These are phyloP conservation scores for Lutraria lutraria DNA, from an alignment of 2,888 invertebrate genomes.

Conservation along the genomic window DNA sequence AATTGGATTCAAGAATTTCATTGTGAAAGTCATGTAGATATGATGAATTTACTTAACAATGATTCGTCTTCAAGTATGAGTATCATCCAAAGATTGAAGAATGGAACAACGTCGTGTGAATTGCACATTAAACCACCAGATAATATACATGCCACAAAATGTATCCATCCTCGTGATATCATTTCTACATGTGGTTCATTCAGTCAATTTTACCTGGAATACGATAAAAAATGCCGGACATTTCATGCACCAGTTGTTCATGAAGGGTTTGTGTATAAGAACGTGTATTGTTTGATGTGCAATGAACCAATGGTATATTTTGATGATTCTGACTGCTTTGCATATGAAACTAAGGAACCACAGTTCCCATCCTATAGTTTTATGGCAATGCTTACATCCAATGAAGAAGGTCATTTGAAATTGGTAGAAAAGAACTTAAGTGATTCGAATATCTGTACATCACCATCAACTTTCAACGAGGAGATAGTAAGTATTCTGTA, in stretches of 20 bases:
- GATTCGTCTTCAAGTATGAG: background rate
- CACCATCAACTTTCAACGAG: background rate
- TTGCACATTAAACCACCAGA: background rate
- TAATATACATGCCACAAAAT: background rate
- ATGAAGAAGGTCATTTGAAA: background rate
- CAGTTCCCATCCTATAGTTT: background rate
- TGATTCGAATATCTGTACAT: background rate
- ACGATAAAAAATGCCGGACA: background rate
- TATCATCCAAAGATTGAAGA: background rate
- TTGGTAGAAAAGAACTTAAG: background rate
- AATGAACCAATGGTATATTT: background rate
- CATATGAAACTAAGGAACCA: no score
- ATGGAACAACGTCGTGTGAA: background rate
- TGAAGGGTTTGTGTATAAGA: background rate
- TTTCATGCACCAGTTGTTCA: background rate
- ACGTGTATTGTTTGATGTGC: background rate
- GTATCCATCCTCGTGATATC: background rate
- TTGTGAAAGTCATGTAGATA: background rate
- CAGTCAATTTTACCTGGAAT: background rate
- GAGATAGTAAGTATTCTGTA: background rate
- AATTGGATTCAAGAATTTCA: background rate
- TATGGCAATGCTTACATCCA: background rate
- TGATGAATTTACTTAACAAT: background rate
- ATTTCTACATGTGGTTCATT: background rate
- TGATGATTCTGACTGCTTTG: background rate